Conservation (phyloP, 1,140 invertebrate species). For the Drosophila repleta region DNA sequence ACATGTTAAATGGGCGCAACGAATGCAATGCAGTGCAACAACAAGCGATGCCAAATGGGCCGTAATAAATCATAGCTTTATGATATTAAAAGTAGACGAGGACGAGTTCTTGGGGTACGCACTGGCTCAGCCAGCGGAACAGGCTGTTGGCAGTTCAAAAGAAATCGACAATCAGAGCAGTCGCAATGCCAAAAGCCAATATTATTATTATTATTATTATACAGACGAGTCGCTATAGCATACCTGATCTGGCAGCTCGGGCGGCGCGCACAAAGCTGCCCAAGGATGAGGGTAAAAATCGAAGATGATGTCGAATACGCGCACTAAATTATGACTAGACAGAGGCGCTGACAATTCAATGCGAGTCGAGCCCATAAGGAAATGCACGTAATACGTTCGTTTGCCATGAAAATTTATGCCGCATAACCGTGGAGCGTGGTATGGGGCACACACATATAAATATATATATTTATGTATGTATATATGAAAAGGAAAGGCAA, state of each 20-base stretch:
- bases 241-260: constrained; percentile 44
- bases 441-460: not conserved
- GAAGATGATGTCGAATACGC: constrained; percentile 39
- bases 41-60: constrained; percentile 32
- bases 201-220: constrained; percentile 18
- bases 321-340: constrained; percentile 74
- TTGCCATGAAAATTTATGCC: constrained; percentile 68
- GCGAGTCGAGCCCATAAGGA: constrained; percentile 53
- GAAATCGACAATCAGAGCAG: constrained; percentile 61
- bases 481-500: constrained; percentile 17
- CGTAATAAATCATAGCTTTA: constrained; percentile 47
- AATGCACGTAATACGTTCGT: constrained; percentile 36
- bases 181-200: constrained; percentile 46
- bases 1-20: constrained; percentile 22
- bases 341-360: constrained; percentile 77
- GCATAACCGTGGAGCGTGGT: constrained; percentile 27
- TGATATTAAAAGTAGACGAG: constrained; percentile 30
- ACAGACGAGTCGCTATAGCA: constrained; percentile 4
- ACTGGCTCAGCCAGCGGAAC: constrained; percentile 31
- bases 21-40: constrained; percentile 16
- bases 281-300: constrained; percentile 34
- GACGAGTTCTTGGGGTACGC: constrained; percentile 10
- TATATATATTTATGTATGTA: too few relatives aligned
- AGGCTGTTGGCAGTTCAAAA: constrained; percentile 61
- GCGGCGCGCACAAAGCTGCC: constrained; percentile 21